Percentiles rank a stretch among this genome's conserved stretches.
phyloP scores from a whole-genome alignment of 2,888 invertebrate genomes.

The Cryptocephalus moraei region DNA sequence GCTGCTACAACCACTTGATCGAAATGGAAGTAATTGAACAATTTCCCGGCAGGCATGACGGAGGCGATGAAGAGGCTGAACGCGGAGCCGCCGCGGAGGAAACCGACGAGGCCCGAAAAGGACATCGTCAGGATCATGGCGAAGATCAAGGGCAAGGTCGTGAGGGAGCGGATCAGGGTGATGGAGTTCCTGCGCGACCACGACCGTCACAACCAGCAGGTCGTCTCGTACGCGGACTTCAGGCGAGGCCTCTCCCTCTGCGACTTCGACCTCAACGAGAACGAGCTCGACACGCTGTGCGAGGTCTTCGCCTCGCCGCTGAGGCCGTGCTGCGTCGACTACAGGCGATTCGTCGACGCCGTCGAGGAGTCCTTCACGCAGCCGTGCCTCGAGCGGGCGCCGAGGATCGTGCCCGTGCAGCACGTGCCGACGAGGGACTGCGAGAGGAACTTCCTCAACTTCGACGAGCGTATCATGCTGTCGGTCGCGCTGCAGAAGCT shows the following conservation, averaged over 20 bases:
- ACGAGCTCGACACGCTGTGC: constrained; percentile 60
- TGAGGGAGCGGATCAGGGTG: constrained; percentile 55
- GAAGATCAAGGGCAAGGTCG: constrained; percentile 63
- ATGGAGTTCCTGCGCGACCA: constrained; percentile 56
- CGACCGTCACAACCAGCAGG: constrained; percentile 52
- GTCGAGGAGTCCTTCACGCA: constrained; percentile 64
- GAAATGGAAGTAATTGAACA: no score
- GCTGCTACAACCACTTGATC: constrained; percentile 33
- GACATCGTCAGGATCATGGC: constrained; percentile 63
- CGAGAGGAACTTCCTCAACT: constrained; percentile 57
- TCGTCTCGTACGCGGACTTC: constrained; percentile 57
- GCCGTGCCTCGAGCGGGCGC: constrained; percentile 53
- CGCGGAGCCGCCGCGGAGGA: constrained; percentile 25
- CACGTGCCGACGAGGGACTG: constrained; percentile 59
- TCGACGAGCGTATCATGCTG: constrained; percentile 56
- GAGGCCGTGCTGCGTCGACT: constrained; percentile 51
- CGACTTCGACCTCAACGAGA: constrained; percentile 52
- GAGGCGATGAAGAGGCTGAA: constrained; percentile 35
- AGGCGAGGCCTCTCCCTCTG: constrained; percentile 58
- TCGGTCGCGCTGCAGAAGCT: constrained; percentile 60
- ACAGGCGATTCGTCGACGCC: constrained; percentile 55
- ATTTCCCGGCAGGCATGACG: no score
- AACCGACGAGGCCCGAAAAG: constrained; percentile 40
- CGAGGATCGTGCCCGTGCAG: constrained; percentile 56
- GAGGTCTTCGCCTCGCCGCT: constrained; percentile 60